Evolutionary conservation across 1,140 invertebrate species (phyloP).

Genomic region (Diachasmimorpha longicaudata): DNA sequence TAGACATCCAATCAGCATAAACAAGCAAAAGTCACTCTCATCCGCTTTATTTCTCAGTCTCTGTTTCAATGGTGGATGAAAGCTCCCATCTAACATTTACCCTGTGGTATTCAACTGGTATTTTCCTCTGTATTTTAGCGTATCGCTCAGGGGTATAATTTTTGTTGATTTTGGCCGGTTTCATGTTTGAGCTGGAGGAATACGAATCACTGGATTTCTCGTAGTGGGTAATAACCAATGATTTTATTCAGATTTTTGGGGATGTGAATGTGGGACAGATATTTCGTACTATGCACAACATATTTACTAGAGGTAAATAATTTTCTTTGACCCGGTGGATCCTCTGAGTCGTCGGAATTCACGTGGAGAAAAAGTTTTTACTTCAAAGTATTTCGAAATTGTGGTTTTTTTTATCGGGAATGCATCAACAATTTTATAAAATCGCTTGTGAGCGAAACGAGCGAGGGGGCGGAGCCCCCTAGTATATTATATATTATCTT

Average conservation of each 20-base stretch:
- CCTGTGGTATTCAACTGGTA: not conserved
- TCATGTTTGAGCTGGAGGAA: not conserved
- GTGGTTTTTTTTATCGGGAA: too few species aligned
- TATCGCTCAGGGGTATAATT: not conserved
- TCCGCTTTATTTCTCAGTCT: not conserved
- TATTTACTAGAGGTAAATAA: too few species aligned
- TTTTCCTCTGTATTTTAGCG: not conserved
- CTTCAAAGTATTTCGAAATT: too few species aligned
- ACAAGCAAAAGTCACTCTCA: not conserved
- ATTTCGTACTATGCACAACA: not conserved
- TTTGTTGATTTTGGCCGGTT: not conserved
- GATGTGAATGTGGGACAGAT: not conserved
- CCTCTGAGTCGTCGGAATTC: too few species aligned
- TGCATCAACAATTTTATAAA: too few species aligned
- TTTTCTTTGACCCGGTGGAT: too few species aligned
- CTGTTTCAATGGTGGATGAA: not conserved
- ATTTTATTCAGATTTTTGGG: too few species aligned
- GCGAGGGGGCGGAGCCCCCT: too few species aligned
- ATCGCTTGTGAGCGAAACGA: too few species aligned
- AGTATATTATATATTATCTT: too few species aligned
- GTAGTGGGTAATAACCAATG: not conserved
- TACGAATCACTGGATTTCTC: not conserved
- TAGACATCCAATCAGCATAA: constrained; percentile 21
- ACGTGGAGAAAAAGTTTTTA: too few species aligned
- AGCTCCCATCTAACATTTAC: not conserved